Evolutionary conservation across 92 coral and sea anemone species (phyloP), one percentile per base, ranked within the genome.

Genomic region (Epizoanthus ramosus): DNA sequence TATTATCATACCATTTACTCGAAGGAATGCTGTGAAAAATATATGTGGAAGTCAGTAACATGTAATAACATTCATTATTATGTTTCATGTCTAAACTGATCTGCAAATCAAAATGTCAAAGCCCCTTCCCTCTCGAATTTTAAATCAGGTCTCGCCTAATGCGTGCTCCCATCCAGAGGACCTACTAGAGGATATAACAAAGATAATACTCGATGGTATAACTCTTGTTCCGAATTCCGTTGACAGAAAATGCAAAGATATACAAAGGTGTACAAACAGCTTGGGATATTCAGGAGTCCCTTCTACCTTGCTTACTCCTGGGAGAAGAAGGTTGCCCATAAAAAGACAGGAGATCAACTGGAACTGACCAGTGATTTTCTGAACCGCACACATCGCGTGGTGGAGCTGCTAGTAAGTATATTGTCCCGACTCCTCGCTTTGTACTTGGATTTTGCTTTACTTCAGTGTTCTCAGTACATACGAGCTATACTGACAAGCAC

Each of bases 291-390:
- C 70, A 41, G 31, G 4, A 77, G 21, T 5, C 82, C 82, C 9
- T 77, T 77, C 7, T 41, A 61, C 41, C 0, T 77, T 21, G 82
- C 82, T 39, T 77, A 39, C 82, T 63, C 59, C 14, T 77, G 58
- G 71, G 82, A 77, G 82, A 41, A 35, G 5, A 41, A 41, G 15
- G 25, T 63, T 37, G 41, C 59, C 21, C 82, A 77, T 61, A 4
- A 68, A 6, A 15, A 5, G 8, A 41, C 59, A 1, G 59, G 58
- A 15, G 2, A 1, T 0, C 19, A 21, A n/a, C 25, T 77, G 52
- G 23, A 43, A 6, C 5, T 10, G 9, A 15, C 71, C 13, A 43
- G 58, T 24, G 1, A 0, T 57, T 15, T n/a, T 15, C 24, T 77
- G 58, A 43, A 23, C 69, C 7, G 23, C 4, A 63, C 71, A 6